Conservation (phyloP, 2,113 vertebrate species). For the Eonycteris spelaea region DNA sequence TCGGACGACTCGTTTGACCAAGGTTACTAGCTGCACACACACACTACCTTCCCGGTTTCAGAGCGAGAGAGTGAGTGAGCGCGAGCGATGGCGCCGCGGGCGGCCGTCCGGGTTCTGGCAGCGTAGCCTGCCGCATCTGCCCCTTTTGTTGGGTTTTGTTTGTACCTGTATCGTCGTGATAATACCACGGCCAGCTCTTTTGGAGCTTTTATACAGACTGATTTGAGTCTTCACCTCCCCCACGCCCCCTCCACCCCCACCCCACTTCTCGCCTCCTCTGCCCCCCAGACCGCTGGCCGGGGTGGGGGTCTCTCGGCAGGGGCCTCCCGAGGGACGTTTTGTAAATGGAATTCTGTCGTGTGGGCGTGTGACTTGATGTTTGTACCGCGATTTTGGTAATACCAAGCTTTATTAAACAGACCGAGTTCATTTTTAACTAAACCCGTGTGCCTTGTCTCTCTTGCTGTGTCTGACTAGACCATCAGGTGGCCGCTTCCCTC, state of each 20-base stretch:
- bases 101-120: constrained; percentile 82
- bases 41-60: constrained; percentile 65
- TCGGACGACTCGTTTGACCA: constrained; percentile 98
- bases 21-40: constrained; percentile 95
- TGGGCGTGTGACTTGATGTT: constrained; percentile 92
- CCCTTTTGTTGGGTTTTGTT: constrained; percentile 77
- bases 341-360: constrained; percentile 89
- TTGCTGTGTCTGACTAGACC: constrained; percentile 92
- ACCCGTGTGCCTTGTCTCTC: constrained; percentile 97
- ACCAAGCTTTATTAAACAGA: constrained; percentile 98
- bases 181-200: constrained; percentile 83
- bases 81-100: constrained; percentile 61
- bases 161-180: constrained; percentile 84
- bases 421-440: constrained; percentile 94
- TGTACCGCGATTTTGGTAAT: constrained; percentile 94
- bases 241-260: constrained; percentile 59
- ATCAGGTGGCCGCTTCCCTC: constrained; percentile 87
- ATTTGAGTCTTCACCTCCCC: constrained; percentile 75
- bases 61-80: constrained; percentile 67
- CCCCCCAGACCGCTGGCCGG: constrained; percentile 72
- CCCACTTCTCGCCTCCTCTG: constrained; percentile 66
- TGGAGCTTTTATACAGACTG: constrained; percentile 78
- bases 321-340: constrained; percentile 84
- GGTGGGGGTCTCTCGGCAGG: constrained; percentile 71
- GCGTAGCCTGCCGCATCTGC: constrained; percentile 83